Percentiles rank a stretch among this genome's conserved stretches.
Evolutionary conservation across 2,888 invertebrate genomes (phyloP).

Genomic region (Sylvicola fuscatus): DNA sequence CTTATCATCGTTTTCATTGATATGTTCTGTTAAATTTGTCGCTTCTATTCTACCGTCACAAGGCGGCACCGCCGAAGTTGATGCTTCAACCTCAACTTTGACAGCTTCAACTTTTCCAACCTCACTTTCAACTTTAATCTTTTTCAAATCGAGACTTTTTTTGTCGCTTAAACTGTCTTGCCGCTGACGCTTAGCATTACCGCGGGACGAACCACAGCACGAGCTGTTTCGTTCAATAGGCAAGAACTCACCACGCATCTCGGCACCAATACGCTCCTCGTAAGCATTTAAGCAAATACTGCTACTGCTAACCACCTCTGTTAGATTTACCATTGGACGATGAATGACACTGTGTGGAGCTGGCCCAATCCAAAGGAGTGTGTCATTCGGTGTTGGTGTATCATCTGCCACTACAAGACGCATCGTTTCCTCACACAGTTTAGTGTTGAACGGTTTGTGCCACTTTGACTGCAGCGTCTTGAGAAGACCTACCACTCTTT

Average conservation of each 20-base stretch:
- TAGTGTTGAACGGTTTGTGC: conserved; percentile 27
- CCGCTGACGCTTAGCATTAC: conserved; percentile 26
- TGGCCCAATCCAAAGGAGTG: conserved; percentile 26
- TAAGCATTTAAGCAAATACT: conserved; percentile 60
- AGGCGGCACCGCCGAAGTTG: neutral
- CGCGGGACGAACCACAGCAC: conserved; percentile 11
- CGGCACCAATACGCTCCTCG: conserved; percentile 44
- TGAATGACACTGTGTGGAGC: conserved; percentile 41
- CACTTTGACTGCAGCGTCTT: conserved; percentile 56
- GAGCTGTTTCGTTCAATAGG: conserved; percentile 14
- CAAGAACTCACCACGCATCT: conserved; percentile 26
- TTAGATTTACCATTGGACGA: conserved; percentile 49
- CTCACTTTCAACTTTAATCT: conserved; percentile 19
- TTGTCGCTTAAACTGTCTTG: conserved; percentile 36
- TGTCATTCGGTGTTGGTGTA: conserved; percentile 21
- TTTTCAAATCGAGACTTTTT: conserved; percentile 27
- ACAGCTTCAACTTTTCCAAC: too few relatives aligned
- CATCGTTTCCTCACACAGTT: conserved; percentile 15
- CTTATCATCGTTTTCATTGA: conserved; percentile 2
- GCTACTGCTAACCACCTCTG: conserved; percentile 55
- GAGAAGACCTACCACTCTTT: conserved; percentile 47
- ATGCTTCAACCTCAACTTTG: neutral
- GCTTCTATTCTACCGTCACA: too few relatives aligned
- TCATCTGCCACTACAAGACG: conserved; percentile 11
- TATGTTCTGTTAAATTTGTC: neutral